Conservation (phyloP, 1,140 invertebrate genomes). For the Leptinotarsa defecta region DNA sequence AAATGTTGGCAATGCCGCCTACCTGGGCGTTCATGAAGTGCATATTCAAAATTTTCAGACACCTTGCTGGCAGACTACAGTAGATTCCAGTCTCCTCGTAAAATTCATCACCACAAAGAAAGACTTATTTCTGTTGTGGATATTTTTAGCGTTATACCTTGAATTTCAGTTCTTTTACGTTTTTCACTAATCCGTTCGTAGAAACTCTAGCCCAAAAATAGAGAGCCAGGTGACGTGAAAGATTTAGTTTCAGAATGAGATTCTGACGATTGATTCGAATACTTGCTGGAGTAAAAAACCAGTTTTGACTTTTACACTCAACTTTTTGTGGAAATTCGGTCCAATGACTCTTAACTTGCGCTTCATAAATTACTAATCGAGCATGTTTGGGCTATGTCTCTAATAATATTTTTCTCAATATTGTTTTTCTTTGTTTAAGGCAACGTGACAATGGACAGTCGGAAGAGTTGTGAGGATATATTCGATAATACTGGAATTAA, state of each 20-base stretch:
- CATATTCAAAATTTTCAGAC: slow-evolving; percentile 8
- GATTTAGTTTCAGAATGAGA: background rate
- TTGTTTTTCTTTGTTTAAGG: too few relatives aligned
- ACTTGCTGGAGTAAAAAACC: too few relatives aligned
- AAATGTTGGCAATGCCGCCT: slow-evolving; percentile 5
- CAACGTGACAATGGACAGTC: too few relatives aligned
- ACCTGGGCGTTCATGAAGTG: background rate
- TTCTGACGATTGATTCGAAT: too few relatives aligned
- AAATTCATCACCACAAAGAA: background rate
- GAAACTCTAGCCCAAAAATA: background rate
- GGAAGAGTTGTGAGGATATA: too few relatives aligned
- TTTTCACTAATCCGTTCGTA: background rate
- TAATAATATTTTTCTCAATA: too few relatives aligned
- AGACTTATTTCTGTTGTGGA: background rate
- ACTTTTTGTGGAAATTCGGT: too few relatives aligned
- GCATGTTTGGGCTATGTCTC: too few relatives aligned
- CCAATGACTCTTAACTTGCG: too few relatives aligned
- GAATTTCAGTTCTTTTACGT: slow-evolving; percentile 3
- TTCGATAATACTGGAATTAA: too few relatives aligned
- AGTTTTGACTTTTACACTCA: too few relatives aligned
- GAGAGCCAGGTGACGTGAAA: background rate
- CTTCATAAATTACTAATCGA: too few relatives aligned
- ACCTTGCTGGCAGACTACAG: background rate
- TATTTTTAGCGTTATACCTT: slow-evolving; percentile 2
- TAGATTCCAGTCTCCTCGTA: background rate